These are phyloP conservation scores for Crematogaster levior DNA, from an alignment of 2,888 invertebrate species.

Conservation along the genomic window DNA sequence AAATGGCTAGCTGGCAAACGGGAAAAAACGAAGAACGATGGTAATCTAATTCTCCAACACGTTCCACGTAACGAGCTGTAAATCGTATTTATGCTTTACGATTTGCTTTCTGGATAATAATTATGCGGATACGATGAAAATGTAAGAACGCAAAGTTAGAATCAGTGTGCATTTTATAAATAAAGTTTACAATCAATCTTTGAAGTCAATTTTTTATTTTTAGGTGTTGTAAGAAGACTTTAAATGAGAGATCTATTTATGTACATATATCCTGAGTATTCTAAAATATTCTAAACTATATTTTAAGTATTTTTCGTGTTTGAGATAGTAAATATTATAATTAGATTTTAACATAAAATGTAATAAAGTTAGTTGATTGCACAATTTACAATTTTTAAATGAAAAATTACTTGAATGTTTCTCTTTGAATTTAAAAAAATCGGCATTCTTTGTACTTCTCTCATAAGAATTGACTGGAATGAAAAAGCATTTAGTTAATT, in stretches of 20 bases:
- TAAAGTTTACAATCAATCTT: neutral
- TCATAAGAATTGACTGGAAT: neutral
- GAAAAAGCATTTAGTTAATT: slow-evolving; percentile 16
- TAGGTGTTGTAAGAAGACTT: neutral
- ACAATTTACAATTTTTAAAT: neutral
- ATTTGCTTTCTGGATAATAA: slow-evolving; percentile 35
- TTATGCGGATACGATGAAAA: slow-evolving; percentile 16
- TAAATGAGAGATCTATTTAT: neutral
- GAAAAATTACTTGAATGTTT: neutral
- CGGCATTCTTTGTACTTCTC: neutral
- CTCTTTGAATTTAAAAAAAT: neutral
- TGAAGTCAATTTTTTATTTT: neutral
- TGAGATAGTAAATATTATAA: neutral
- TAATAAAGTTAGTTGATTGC: neutral
- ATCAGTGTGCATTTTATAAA: neutral
- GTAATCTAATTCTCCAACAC: slow-evolving; percentile 64
- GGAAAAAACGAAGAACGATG: slow-evolving; percentile 59
- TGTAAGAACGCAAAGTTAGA: neutral
- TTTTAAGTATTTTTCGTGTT: neutral
- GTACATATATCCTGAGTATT: no score
- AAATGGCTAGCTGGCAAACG: slow-evolving; percentile 64
- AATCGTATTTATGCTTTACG: slow-evolving; percentile 54
- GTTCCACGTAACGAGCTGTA: slow-evolving; percentile 61
- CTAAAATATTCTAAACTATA: neutral
- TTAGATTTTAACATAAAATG: neutral